Evolutionary conservation across 2,888 invertebrate genomes (phyloP).

Genomic region (Patella pellucida): DNA sequence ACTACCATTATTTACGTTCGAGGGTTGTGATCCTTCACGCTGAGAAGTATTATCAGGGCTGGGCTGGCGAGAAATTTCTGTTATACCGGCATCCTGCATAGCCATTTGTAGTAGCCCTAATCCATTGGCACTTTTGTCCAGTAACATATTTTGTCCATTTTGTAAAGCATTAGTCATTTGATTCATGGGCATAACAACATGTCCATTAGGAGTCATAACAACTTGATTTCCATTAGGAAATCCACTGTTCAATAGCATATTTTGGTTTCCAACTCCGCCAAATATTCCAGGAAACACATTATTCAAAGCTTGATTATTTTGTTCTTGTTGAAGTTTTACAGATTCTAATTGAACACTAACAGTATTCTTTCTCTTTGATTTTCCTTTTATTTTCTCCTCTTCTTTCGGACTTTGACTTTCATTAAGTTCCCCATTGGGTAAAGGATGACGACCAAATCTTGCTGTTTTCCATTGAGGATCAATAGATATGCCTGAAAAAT

Average conservation of each 20-base stretch:
- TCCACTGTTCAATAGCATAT: constrained; percentile 47
- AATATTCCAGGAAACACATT: constrained; percentile 4
- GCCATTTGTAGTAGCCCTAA: constrained; percentile 56
- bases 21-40: constrained; percentile 1
- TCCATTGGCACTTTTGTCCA: constrained; percentile 29
- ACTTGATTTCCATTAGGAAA: constrained; percentile 18
- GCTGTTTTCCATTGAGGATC: constrained; percentile 3
- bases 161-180: constrained; percentile 21
- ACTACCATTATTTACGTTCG: constrained; percentile 15
- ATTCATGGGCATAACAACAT: constrained; percentile 16
- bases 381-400: constrained; percentile 37
- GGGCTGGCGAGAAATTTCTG: constrained; percentile 26
- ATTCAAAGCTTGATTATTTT: not conserved
- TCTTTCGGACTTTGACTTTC: not conserved
- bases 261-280: constrained; percentile 33
- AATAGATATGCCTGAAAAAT: not conserved
- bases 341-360: constrained; percentile 46
- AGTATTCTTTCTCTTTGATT: constrained; percentile 43
- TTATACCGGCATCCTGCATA: constrained; percentile 61
- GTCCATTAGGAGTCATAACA: constrained; percentile 24
- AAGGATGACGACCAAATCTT: not conserved
- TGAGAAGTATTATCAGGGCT: constrained; percentile 15
- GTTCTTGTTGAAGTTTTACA: constrained; percentile 6
- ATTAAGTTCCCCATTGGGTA: not conserved
- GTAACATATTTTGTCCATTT: constrained; percentile 8